Conservation (phyloP, 37 sponge, comb jelly and placozoan genomes). For the Tethya wilhelma region DNA sequence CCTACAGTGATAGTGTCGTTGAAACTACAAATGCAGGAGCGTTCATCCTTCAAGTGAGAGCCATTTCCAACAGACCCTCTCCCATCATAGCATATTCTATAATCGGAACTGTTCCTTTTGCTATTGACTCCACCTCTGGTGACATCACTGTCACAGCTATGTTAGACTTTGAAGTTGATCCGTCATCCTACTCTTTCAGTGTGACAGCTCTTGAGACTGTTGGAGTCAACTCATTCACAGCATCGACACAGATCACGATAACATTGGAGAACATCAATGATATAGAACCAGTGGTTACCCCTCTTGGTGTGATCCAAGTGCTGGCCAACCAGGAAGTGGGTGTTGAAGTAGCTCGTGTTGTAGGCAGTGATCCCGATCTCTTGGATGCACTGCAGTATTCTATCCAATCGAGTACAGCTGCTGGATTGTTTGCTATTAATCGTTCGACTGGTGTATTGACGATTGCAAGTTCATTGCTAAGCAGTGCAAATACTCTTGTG, state of each 20-base stretch:
- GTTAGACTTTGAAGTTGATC: constrained; percentile 38
- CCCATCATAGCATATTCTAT: constrained; percentile 20
- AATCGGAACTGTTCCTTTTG: constrained; percentile 27
- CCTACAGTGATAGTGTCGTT: constrained; percentile 27
- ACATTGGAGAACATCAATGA: constrained; percentile 53
- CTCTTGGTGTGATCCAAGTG: constrained; percentile 7
- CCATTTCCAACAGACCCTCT: constrained; percentile 32
- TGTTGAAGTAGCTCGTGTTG: constrained; percentile 9
- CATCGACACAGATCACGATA: constrained; percentile 28
- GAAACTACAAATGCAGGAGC: constrained; percentile 34
- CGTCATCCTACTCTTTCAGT: constrained; percentile 8
- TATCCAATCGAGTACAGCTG: neutral
- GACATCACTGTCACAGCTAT: constrained; percentile 6
- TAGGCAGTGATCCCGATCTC: constrained; percentile 62
- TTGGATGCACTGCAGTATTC: constrained; percentile 16
- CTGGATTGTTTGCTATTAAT: constrained; percentile 35
- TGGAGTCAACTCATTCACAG: neutral
- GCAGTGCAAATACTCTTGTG: neutral
- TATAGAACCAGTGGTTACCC: constrained; percentile 25
- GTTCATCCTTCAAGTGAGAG: constrained; percentile 35
- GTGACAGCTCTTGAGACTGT: constrained; percentile 21
- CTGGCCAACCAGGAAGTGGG: constrained; percentile 29
- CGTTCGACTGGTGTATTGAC: constrained; percentile 31
- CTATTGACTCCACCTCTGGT: constrained; percentile 32
- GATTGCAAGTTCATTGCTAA: constrained; percentile 5